A percentile compares a stretch with the other conserved stretches of the same genome.
phyloP scores from a whole-genome alignment of 2,888 invertebrate species.

The Drosophila maculinotata region DNA sequence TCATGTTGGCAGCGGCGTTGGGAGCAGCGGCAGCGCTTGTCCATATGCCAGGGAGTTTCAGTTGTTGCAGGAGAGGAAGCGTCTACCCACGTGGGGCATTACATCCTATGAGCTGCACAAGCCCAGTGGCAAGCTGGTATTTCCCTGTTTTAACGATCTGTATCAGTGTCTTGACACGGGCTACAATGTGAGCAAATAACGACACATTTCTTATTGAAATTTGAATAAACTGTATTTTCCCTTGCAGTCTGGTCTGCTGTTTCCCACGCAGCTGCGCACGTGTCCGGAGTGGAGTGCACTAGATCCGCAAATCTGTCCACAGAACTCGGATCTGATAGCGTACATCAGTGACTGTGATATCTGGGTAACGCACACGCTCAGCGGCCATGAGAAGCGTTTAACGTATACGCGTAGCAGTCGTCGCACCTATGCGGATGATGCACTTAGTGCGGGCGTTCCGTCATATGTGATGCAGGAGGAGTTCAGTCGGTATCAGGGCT shows the following conservation, averaged over 20 bases:
- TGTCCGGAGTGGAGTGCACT: conserved; percentile 90
- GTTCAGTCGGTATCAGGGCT: conserved; percentile 97
- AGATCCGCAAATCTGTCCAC: conserved; percentile 90
- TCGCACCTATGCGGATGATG: conserved; percentile 91
- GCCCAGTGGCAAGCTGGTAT: conserved; percentile 93
- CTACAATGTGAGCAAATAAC: conserved; percentile 86
- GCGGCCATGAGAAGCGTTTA: conserved; percentile 89
- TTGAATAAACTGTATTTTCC: not conserved
- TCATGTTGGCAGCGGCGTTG: conserved; percentile 81
- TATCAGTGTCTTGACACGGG: conserved; percentile 93
- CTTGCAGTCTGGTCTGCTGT: conserved; percentile 86
- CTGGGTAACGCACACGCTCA: conserved; percentile 90
- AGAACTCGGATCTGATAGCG: conserved; percentile 90
- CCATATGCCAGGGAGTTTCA: conserved; percentile 94
- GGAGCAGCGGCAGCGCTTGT: conserved; percentile 82
- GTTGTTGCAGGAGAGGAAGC: conserved; percentile 94
- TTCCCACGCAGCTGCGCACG: conserved; percentile 88
- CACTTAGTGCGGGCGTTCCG: conserved; percentile 96
- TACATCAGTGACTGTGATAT: conserved; percentile 96
- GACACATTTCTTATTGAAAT: not conserved
- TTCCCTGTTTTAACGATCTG: conserved; percentile 94
- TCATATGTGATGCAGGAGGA: conserved; percentile 99
- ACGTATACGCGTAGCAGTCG: conserved; percentile 90
- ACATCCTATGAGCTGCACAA: conserved; percentile 96
- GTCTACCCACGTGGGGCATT: conserved; percentile 96